Evolutionary conservation across 2,888 invertebrate species (phyloP).

Genomic region (Cantharis nigra): DNA sequence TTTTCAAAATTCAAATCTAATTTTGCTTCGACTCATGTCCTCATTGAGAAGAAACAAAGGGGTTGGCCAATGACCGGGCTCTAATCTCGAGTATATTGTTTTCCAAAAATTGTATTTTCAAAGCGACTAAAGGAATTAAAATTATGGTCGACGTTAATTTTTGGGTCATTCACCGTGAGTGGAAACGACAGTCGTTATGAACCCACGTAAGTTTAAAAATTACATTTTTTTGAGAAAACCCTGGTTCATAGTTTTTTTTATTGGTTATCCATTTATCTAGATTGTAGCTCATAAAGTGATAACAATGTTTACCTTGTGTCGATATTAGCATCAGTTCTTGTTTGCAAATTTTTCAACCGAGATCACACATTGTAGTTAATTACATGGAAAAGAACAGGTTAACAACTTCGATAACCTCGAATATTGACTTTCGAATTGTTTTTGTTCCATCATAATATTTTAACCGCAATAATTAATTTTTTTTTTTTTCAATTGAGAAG

Average conservation of each 20-base stretch:
- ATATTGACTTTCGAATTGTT: background rate
- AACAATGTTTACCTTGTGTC: background rate
- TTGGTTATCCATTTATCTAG: background rate
- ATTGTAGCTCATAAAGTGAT: background rate
- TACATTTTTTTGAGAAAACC: background rate
- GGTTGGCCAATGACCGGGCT: background rate
- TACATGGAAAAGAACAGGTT: background rate
- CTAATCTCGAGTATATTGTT: background rate
- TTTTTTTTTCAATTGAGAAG: background rate
- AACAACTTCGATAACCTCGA: constrained; percentile 1
- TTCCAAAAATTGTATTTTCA: background rate
- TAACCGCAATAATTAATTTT: background rate
- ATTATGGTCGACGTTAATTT: background rate
- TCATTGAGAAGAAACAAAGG: background rate
- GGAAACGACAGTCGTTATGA: background rate
- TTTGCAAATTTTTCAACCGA: background rate
- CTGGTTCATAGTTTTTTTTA: background rate
- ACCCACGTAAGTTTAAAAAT: background rate
- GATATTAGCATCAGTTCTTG: background rate
- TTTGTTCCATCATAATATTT: background rate
- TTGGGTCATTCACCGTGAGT: background rate
- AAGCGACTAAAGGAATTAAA: background rate
- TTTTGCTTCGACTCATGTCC: background rate
- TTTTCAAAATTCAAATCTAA: background rate
- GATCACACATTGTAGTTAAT: background rate